Base-by-base conservation (phyloP, 2,888 invertebrate species). In the Nephrocerus scutellatus region DNA sequence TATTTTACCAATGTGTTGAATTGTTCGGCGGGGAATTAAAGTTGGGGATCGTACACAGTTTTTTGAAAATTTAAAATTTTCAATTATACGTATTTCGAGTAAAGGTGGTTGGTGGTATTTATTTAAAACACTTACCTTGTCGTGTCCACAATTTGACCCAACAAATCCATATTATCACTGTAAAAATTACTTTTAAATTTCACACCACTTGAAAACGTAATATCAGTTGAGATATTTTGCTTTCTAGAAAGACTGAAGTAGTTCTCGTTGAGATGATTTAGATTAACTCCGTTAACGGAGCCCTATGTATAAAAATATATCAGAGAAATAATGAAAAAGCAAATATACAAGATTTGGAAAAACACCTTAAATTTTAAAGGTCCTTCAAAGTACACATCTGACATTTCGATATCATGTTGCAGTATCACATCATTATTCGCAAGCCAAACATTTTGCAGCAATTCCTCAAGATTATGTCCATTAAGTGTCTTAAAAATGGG, bases 231-330 rank as follows among this genome's bases (percentile, higher is more conserved):
- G 21, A 76, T 60, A 12, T 55, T 60, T 62, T 76, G 77, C 18
- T 67, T 52, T 37, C 60, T 64, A 5, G 70, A 63, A 51, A 70
- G 71, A 51, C 75, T 75, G 30, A 79, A 66, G 44, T 75, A 75
- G 51, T 72, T 71, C 12, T 68, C 51, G 13, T 64, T 59, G 26
- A 77, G 50, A 48, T 68, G 60, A 6, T 63, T 56, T 33, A 77
- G 52, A 47, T 71, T 58, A 9, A 71, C 59, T 18, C 69, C 70
- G 49, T 72, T 72, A 2, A 76, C 47, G 4, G 54, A 57, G 16
- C 73, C 73, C 75, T 77, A 39, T 47, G 60, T 41, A 24, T 31
- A 25, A 10, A 42, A 43, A 18, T 20, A 10, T 20, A 32, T 25
- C 5, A 29, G 31, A 23, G 20, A 4, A 35, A 26, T 22, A 6